These are phyloP conservation scores for Pristionchus japonicus DNA, from an alignment of 2,888 invertebrate species.

Conservation along the genomic window DNA sequence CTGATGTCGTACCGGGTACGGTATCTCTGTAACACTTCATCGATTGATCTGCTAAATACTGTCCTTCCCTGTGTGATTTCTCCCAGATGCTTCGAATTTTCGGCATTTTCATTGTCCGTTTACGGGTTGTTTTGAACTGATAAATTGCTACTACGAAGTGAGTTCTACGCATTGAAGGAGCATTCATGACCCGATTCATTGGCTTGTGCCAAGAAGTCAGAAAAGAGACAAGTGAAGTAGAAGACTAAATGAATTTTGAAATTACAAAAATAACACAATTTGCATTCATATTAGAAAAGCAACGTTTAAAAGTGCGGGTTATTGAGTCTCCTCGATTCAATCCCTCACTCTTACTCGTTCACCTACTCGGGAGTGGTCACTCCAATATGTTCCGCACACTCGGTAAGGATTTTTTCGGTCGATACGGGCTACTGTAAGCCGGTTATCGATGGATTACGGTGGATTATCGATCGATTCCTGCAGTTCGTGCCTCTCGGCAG, in stretches of 20 bases:
- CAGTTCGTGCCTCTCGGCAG: conserved; percentile 18
- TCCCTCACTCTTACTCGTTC: background rate
- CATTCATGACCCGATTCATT: too few species aligned
- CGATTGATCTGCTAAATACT: conserved; percentile 23
- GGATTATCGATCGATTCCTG: background rate
- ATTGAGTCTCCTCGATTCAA: background rate
- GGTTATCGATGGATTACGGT: background rate
- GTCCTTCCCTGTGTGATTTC: conserved; percentile 9
- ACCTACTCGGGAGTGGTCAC: conserved; percentile 15
- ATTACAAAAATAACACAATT: too few species aligned
- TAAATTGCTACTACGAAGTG: background rate
- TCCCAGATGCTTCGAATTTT: background rate
- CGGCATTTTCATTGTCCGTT: background rate
- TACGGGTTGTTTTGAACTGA: conserved; percentile 9
- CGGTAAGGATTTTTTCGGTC: background rate
- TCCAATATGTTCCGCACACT: conserved; percentile 13
- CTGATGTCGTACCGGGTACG: conserved; percentile 31
- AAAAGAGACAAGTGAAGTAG: too few species aligned
- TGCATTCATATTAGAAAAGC: too few species aligned
- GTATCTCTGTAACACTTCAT: conserved; percentile 30
- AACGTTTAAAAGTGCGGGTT: background rate
- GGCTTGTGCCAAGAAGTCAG: too few species aligned
- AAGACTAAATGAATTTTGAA: background rate
- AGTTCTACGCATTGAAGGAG: too few species aligned
- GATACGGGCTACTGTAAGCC: background rate